Evolutionary conservation across 2,113 vertebrate species (phyloP).

Genomic region (Sphyrna mokarran): DNA sequence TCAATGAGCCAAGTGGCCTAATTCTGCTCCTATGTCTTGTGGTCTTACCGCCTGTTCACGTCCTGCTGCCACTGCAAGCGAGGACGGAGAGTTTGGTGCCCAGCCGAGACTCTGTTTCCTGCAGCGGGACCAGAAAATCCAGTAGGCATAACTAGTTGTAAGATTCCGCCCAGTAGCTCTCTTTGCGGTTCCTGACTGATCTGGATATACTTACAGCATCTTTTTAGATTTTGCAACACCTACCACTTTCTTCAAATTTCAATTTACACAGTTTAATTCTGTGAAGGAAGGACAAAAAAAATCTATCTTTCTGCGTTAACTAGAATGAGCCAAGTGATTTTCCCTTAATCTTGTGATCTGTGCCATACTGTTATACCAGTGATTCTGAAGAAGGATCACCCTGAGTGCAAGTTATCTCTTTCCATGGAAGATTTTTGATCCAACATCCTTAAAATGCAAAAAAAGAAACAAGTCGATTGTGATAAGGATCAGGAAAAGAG

Average conservation of each 20-base stretch:
- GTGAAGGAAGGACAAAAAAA: not conserved
- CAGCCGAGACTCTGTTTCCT: too few relatives aligned
- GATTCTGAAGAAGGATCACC: not conserved
- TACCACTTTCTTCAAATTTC: not conserved
- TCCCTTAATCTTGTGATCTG: not conserved
- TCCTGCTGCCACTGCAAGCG: too few relatives aligned
- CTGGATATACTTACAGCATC: not conserved
- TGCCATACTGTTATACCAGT: not conserved
- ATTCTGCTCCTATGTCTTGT: too few relatives aligned
- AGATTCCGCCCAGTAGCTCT: too few relatives aligned
- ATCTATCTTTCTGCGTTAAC: not conserved
- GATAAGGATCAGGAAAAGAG: not conserved
- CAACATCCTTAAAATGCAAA: not conserved
- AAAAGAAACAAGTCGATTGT: not conserved
- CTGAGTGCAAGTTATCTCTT: not conserved
- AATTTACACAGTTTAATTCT: not conserved
- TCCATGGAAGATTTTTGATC: not conserved
- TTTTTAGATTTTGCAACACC: not conserved
- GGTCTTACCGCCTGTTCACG: too few relatives aligned
- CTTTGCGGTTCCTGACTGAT: not conserved
- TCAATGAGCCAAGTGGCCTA: too few relatives aligned
- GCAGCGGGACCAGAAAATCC: too few relatives aligned
- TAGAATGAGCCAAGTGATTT: not conserved
- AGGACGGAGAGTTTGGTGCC: too few relatives aligned
- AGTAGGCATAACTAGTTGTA: too few relatives aligned